Conservation (phyloP, 2,888 invertebrate genomes). For the Lamellibrachia columna region DNA sequence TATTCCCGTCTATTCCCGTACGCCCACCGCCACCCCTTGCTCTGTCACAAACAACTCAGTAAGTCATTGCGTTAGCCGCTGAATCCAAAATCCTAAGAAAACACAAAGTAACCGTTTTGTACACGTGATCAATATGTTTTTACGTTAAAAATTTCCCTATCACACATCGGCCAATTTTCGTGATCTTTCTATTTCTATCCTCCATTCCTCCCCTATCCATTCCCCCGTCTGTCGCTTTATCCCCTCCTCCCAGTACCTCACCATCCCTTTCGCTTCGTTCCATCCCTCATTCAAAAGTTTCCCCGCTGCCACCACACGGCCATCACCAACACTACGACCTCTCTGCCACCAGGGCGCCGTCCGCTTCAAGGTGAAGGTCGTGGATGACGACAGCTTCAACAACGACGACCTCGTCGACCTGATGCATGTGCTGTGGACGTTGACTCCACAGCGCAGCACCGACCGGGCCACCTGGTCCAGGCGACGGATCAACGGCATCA, state of each 20-base stretch:
- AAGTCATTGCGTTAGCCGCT: too few species aligned
- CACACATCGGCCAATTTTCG: too few species aligned
- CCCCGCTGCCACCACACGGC: neutral
- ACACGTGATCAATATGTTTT: too few species aligned
- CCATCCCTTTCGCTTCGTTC: neutral
- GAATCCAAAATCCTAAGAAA: too few species aligned
- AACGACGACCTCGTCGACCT: neutral
- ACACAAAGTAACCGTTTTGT: too few species aligned
- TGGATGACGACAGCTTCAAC: neutral
- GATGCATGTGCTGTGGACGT: neutral
- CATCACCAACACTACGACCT: neutral
- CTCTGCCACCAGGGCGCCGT: neutral
- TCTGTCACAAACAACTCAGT: too few species aligned
- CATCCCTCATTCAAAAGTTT: neutral
- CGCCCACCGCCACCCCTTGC: too few species aligned
- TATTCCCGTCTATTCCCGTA: too few species aligned
- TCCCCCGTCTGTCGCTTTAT: neutral
- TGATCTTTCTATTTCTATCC: too few species aligned
- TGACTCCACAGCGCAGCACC: neutral
- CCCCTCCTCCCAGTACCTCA: neutral
- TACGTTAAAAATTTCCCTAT: too few species aligned
- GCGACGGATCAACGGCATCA: neutral
- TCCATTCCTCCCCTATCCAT: too few species aligned
- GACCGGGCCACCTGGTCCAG: neutral
- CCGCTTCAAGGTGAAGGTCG: neutral